phyloP scores from a whole-genome alignment of 2,797 vertebrate genomes.

The Squalus acanthias region DNA sequence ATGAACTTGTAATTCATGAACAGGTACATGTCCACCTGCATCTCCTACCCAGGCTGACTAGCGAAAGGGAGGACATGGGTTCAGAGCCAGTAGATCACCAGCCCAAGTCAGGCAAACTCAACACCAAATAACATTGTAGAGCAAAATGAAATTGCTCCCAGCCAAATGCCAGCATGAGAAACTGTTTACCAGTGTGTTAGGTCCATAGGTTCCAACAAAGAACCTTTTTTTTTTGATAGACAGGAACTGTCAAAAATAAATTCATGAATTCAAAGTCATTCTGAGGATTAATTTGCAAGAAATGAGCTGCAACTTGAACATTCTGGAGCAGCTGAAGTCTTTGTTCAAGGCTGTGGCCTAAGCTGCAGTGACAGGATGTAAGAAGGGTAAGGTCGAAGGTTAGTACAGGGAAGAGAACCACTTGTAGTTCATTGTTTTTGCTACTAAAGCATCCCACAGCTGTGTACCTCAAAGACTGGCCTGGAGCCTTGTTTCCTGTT shows the following conservation, averaged over 20 bases:
- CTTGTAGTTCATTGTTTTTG: conserved; percentile 27
- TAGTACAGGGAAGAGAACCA: background rate
- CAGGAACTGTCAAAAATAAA: background rate
- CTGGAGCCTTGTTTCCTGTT: conserved; percentile 31
- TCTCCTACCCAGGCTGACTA: too few species aligned
- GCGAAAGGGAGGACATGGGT: too few species aligned
- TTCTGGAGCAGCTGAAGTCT: conserved; percentile 9
- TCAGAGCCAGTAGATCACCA: too few species aligned
- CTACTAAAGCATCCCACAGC: background rate
- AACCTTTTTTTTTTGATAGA: background rate
- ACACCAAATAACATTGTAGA: background rate
- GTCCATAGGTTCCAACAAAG: background rate
- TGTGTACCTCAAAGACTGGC: background rate
- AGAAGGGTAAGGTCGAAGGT: conserved; percentile 23
- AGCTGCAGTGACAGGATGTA: conserved; percentile 13
- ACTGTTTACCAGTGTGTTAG: background rate
- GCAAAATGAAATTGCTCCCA: background rate
- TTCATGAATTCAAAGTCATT: background rate
- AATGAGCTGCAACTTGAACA: background rate
- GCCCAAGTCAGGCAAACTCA: background rate
- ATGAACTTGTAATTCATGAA: too few species aligned
- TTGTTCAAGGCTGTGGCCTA: background rate
- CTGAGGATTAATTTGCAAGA: background rate
- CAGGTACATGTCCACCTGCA: too few species aligned
- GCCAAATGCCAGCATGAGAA: background rate